phyloP scores from a whole-genome alignment of 2,888 invertebrate species.

The Platycheirus rosarum region DNA sequence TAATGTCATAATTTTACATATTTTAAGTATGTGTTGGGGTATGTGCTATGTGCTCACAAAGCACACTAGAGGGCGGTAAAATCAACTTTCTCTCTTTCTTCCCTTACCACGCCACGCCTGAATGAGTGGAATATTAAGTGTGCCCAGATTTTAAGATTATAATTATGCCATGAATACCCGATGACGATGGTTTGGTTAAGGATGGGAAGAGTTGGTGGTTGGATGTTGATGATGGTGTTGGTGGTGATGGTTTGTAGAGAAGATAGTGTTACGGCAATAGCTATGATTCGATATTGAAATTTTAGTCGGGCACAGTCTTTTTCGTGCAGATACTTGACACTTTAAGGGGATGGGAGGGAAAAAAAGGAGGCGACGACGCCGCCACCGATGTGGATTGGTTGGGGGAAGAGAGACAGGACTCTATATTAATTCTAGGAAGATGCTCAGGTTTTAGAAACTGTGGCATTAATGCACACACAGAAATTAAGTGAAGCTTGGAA shows the following conservation, averaged over 20 bases:
- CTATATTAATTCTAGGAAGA: slow-evolving; percentile 1
- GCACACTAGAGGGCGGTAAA: slow-evolving; percentile 49
- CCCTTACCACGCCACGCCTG: slow-evolving; percentile 33
- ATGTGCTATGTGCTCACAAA: slow-evolving; percentile 38
- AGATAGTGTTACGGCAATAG: slow-evolving; percentile 41
- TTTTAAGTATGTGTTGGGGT: slow-evolving; percentile 54
- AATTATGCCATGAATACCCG: slow-evolving; percentile 72
- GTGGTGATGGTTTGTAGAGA: slow-evolving; percentile 2
- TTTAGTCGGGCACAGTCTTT: slow-evolving; percentile 65
- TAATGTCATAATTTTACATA: slow-evolving; percentile 72
- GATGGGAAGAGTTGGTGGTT: background rate
- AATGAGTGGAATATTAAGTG: slow-evolving; percentile 72
- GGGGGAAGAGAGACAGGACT: background rate
- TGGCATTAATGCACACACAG: slow-evolving; percentile 49
- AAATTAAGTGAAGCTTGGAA: slow-evolving; percentile 31
- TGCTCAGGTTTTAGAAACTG: slow-evolving; percentile 35
- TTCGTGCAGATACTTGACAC: slow-evolving; percentile 60
- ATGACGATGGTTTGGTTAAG: slow-evolving; percentile 49
- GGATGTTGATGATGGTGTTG: too few species aligned
- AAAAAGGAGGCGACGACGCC: background rate
- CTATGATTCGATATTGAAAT: slow-evolving; percentile 70
- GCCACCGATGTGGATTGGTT: background rate
- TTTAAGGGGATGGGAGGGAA: slow-evolving; percentile 50
- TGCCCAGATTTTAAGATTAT: slow-evolving; percentile 74
- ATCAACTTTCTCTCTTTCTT: slow-evolving; percentile 23